Conservation (phyloP, 2,888 invertebrate species). For the Eudemis profundana region DNA sequence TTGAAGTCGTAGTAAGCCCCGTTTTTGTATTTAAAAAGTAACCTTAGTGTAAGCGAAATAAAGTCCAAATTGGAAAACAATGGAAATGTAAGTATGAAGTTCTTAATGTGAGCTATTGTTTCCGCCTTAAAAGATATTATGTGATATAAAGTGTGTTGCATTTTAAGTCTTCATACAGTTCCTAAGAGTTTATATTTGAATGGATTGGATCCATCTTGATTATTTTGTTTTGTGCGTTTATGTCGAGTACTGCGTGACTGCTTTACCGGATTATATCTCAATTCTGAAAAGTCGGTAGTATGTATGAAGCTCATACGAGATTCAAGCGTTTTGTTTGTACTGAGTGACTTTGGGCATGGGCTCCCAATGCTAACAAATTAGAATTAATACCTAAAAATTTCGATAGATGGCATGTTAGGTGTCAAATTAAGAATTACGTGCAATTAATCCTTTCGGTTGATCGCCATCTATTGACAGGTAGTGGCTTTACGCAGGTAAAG, state of each 20-base stretch:
- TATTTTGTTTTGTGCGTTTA: constrained; percentile 20
- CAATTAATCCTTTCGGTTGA: too few species aligned
- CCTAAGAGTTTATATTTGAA: background rate
- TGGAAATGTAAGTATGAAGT: background rate
- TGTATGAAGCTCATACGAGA: background rate
- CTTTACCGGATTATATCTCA: background rate
- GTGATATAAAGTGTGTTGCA: background rate
- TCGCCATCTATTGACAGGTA: too few species aligned
- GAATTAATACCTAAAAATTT: too few species aligned
- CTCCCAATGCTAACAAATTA: too few species aligned
- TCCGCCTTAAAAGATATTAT: background rate
- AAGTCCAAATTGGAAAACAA: background rate
- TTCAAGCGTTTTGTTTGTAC: background rate
- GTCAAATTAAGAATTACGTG: too few species aligned
- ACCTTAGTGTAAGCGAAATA: background rate
- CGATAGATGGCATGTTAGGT: too few species aligned
- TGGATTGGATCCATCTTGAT: background rate
- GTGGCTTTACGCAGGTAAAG: too few species aligned
- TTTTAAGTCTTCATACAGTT: background rate
- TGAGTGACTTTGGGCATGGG: too few species aligned
- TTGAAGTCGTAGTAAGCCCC: background rate
- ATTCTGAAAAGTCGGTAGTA: background rate
- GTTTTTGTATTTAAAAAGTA: background rate
- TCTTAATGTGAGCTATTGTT: background rate
- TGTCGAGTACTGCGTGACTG: constrained; percentile 17